A percentile compares a stretch with the other conserved stretches of the same genome.
These are phyloP conservation scores for Indri indri DNA, from an alignment of 2,113 vertebrate species.

Conservation along the genomic window DNA sequence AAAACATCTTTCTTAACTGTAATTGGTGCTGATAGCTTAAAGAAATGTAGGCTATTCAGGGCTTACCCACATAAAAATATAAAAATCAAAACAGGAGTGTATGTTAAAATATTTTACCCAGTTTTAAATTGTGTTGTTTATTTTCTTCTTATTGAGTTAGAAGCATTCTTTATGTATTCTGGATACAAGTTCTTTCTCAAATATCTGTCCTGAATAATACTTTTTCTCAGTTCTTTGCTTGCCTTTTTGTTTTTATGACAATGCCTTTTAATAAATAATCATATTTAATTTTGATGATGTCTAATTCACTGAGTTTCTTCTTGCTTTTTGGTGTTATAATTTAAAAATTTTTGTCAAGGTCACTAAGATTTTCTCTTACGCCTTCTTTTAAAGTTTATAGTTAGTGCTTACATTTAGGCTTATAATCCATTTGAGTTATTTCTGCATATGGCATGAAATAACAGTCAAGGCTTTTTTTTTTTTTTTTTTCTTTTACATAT, in stretches of 20 bases:
- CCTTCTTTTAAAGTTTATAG: background rate
- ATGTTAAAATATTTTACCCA: background rate
- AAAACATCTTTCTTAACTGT: background rate
- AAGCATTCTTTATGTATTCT: background rate
- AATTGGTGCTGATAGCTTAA: background rate
- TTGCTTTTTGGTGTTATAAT: background rate
- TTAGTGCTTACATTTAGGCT: background rate
- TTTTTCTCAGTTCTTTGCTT: background rate
- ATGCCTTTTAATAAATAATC: background rate
- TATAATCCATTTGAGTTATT: background rate
- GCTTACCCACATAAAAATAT: background rate
- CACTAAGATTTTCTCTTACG: background rate
- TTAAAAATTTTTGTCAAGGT: background rate
- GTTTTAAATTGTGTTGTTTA: background rate
- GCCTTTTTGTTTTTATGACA: background rate
- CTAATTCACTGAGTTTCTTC: background rate
- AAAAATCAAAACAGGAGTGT: background rate
- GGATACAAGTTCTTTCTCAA: background rate
- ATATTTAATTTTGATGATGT: background rate
- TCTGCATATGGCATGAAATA: background rate
- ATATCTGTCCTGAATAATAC: background rate
- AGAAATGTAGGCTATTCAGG: background rate
- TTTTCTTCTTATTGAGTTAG: background rate
- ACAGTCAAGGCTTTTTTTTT: background rate
- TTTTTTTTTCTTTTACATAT: background rate